These are phyloP conservation scores for Erebia palarica DNA, from an alignment of 2,888 invertebrate genomes.

Conservation along the genomic window DNA sequence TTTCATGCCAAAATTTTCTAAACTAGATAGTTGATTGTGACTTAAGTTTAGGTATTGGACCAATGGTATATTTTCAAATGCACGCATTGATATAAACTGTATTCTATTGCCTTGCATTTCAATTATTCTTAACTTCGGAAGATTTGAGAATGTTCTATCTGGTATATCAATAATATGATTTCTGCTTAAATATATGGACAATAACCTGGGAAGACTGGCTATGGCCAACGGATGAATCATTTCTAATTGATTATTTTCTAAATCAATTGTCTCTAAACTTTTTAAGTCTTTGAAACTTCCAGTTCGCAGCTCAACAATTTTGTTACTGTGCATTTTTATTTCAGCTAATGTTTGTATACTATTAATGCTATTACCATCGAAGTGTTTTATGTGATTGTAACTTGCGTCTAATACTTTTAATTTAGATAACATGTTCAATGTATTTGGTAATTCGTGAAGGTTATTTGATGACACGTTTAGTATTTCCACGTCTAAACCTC, in stretches of 20 bases:
- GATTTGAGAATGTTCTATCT: slow-evolving; percentile 88
- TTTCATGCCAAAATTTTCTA: slow-evolving; percentile 89
- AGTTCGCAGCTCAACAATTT: slow-evolving; percentile 85
- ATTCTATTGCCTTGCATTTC: slow-evolving; percentile 92
- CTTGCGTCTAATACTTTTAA: slow-evolving; percentile 89
- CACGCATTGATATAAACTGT: slow-evolving; percentile 86
- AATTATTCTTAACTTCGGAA: slow-evolving; percentile 87
- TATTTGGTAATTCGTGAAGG: slow-evolving; percentile 87
- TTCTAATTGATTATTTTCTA: slow-evolving; percentile 91
- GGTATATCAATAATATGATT: slow-evolving; percentile 90
- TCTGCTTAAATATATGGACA: slow-evolving; percentile 86
- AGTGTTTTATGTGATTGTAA: slow-evolving; percentile 87
- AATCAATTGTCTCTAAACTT: slow-evolving; percentile 87
- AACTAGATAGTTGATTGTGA: slow-evolving; percentile 87
- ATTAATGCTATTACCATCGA: slow-evolving; percentile 87
- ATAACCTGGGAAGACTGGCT: slow-evolving; percentile 85
- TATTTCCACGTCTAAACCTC: slow-evolving; percentile 85
- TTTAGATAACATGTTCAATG: slow-evolving; percentile 85
- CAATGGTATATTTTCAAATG: slow-evolving; percentile 90
- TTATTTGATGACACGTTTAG: slow-evolving; percentile 91
- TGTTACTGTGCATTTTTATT: slow-evolving; percentile 89
- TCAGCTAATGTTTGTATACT: slow-evolving; percentile 86
- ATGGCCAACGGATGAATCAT: slow-evolving; percentile 88
- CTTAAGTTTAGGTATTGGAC: slow-evolving; percentile 92
- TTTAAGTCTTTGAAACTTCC: slow-evolving; percentile 88